phyloP scores from a whole-genome alignment of 1,140 invertebrate genomes.

The Melitaea cinxia region DNA sequence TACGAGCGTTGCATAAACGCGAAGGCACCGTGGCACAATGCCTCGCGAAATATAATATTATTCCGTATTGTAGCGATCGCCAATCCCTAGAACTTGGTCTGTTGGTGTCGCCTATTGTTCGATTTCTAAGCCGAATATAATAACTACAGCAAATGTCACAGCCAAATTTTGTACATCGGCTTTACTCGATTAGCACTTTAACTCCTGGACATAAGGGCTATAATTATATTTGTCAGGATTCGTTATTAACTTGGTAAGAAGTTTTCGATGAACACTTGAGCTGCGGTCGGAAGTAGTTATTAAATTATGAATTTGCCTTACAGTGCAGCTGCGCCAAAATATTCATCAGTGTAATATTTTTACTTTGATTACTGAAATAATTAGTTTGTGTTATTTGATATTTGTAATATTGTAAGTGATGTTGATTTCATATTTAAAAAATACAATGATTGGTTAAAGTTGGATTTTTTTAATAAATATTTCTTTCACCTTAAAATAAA shows the following conservation, averaged over 20 bases:
- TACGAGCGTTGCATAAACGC: constrained; percentile 43
- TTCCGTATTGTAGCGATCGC: constrained; percentile 60
- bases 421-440: too few species aligned
- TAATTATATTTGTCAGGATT: constrained; percentile 9
- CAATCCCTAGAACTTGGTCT: constrained; percentile 63
- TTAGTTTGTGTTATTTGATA: background rate
- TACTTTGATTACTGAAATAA: background rate
- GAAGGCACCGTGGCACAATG: constrained; percentile 49
- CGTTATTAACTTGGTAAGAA: constrained; percentile 37
- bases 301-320: constrained; percentile 60
- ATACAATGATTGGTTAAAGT: too few species aligned
- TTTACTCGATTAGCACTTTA: background rate
- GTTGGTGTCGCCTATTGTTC: constrained; percentile 64
- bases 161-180: constrained; percentile 8
- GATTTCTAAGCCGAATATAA: constrained; percentile 56
- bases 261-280: constrained; percentile 41
- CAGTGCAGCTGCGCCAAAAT: constrained; percentile 43
- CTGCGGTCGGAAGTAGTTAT: constrained; percentile 54
- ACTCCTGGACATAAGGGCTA: constrained; percentile 20
- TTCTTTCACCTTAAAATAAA: too few species aligned
- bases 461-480: too few species aligned
- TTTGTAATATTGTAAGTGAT: background rate
- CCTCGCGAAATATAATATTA: constrained; percentile 55
- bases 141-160: constrained; percentile 43
- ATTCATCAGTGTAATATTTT: constrained; percentile 11